phyloP scores from a whole-genome alignment of 2,888 invertebrate species.

The Ypsolopha sequella region DNA sequence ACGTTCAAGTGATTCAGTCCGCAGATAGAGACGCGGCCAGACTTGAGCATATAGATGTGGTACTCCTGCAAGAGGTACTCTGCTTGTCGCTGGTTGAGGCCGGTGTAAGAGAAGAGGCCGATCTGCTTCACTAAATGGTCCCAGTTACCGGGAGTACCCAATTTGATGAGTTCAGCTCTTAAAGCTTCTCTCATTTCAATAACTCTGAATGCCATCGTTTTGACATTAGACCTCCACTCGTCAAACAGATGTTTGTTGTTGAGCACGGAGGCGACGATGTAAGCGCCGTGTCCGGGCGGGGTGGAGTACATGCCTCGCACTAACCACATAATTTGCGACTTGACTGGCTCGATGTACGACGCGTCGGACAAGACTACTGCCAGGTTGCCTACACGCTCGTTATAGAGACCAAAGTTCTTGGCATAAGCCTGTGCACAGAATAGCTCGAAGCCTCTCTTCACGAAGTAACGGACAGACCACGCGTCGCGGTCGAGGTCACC shows the following conservation, averaged over 20 bases:
- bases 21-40: conserved; percentile 97
- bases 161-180: conserved; percentile 75
- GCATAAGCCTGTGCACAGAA: conserved; percentile 97
- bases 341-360: conserved; percentile 73
- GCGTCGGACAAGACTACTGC: conserved; percentile 80
- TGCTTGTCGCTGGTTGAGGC: conserved; percentile 85
- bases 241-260: conserved; percentile 78
- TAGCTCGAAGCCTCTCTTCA: conserved; percentile 88
- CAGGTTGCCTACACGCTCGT: conserved; percentile 97
- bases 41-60: conserved; percentile 93
- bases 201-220: conserved; percentile 90
- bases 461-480: conserved; percentile 92
- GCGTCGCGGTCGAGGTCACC: conserved; percentile 95
- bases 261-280: conserved; percentile 89
- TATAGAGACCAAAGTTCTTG: conserved; percentile 99
- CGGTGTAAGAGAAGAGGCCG: conserved; percentile 99
- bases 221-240: conserved; percentile 90
- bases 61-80: conserved; percentile 79
- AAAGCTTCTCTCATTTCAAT: conserved; percentile 87
- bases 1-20: conserved; percentile 93
- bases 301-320: conserved; percentile 96
- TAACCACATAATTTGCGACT: conserved; percentile 89
- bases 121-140: conserved; percentile 95
- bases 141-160: conserved; percentile 95
- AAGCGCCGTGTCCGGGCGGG: conserved; percentile 96